Base-by-base conservation (phyloP, 1,140 invertebrate genomes). In the Leptinotarsa defecta region DNA sequence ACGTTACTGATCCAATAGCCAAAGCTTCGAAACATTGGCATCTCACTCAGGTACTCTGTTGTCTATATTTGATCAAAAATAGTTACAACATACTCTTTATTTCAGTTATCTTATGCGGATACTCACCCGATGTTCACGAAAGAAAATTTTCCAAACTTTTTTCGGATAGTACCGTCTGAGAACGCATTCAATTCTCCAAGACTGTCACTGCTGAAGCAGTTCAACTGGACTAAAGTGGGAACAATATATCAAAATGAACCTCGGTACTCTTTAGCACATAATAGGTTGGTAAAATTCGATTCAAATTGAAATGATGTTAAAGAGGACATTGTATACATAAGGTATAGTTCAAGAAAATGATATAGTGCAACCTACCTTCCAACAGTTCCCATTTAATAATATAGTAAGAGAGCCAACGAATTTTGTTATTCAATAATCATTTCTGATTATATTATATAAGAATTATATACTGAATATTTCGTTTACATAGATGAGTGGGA, bases 51-150 rank as follows among this genome's bases (percentile, higher is more conserved):
- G 95, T 95, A 88, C 52, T 13, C 19, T 43, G 2, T 43, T 43
- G 34, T 43, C 8, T 43, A 43, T 43, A 43, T 43, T 43, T 11
- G 0, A 43, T 11, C 3, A 24, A 48, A 20, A 0, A 49, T 71
- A 19, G 24, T 49, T 22, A 43, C 34, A 43, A 43, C 11, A 43
- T 43, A 43, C n/a, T 57, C 3, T 57, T 57, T 57, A n/a, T 80
- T 80, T 22, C 84, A 99, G 93, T 87, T 99, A 24, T 98, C 97
- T 3, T 99, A 99, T 86, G 97, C 96, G 3, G 98, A 99, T 86
- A 99, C 97, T 17, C 96, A 99, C 88, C 97, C 98, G 1, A 97
- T 98, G 93, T 98, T 99, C 87, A 97, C 96, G 1, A 94, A 93
- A 82, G 92, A 95, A 76, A 95, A 93, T 74, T 99, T 96, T 86